Evolutionary conservation across 1,140 invertebrate genomes (phyloP).

Genomic region (Rhynchophorus ferrugineus): DNA sequence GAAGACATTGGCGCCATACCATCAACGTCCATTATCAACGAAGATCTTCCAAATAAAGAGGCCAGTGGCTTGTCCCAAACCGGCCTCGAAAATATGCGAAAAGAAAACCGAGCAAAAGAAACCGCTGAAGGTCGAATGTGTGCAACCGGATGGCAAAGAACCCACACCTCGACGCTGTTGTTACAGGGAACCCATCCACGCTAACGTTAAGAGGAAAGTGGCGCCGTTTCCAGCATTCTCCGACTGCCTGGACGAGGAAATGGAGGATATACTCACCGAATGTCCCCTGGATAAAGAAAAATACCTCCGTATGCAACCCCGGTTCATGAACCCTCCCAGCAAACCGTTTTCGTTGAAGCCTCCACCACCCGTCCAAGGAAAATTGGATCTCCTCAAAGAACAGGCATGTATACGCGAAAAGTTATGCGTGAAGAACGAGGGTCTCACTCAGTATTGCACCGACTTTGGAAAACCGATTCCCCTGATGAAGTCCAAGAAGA

Average conservation of each 20-base stretch:
- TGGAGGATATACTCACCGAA: conserved; percentile 20
- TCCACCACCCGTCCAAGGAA: conserved; percentile 12
- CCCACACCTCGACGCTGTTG: neutral
- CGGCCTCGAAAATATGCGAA: neutral
- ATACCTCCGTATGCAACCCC: conserved; percentile 14
- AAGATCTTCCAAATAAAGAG: neutral
- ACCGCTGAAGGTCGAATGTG: too few relatives aligned
- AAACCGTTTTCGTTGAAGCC: conserved; percentile 3
- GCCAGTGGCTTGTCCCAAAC: neutral
- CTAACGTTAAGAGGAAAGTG: neutral
- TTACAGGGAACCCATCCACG: conserved; percentile 1
- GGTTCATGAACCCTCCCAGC: conserved; percentile 3
- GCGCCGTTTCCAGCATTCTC: conserved; percentile 22
- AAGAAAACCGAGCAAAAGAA: neutral
- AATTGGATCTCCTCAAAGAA: conserved; percentile 16
- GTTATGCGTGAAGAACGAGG: conserved; percentile 14
- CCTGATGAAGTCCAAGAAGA: conserved; percentile 11
- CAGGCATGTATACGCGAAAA: conserved; percentile 19
- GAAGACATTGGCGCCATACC: too few relatives aligned
- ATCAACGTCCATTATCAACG: neutral
- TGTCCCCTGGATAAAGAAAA: conserved; percentile 20
- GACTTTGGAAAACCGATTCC: conserved; percentile 16
- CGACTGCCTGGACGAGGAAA: conserved; percentile 22
- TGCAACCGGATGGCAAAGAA: too few relatives aligned
- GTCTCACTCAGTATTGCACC: conserved; percentile 15